phyloP scores from a whole-genome alignment of 2,113 vertebrate genomes.

The Ornithorhynchus anatinus region DNA sequence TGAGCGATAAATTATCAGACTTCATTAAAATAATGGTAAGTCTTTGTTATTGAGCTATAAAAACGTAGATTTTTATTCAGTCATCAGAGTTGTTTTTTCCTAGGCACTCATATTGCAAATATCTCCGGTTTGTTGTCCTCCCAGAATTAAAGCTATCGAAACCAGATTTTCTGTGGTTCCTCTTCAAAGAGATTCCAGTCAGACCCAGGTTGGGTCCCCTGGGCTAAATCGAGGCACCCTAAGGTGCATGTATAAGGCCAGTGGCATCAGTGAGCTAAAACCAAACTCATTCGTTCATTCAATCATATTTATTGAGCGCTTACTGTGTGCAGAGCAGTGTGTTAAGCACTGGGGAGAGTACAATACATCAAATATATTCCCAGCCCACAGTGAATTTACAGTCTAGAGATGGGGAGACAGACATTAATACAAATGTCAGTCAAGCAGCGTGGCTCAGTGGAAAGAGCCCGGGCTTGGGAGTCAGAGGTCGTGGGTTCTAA shows the following conservation, averaged over 20 bases:
- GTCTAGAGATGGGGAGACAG: too few species aligned
- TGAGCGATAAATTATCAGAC: neutral
- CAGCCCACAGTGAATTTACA: too few species aligned
- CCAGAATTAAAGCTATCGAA: neutral
- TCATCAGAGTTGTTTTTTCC: neutral
- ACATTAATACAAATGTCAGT: too few species aligned
- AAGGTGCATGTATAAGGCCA: too few species aligned
- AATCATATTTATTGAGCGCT: too few species aligned
- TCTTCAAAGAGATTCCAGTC: neutral
- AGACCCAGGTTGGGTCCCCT: neutral
- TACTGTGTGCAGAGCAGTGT: too few species aligned
- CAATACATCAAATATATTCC: too few species aligned
- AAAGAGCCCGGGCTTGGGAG: too few species aligned
- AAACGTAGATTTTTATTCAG: neutral
- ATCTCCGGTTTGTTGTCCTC: neutral
- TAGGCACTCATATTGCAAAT: neutral
- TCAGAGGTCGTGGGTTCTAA: too few species aligned
- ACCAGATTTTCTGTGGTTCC: neutral
- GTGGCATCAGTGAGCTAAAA: neutral
- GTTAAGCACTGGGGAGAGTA: too few species aligned
- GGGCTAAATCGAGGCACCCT: neutral
- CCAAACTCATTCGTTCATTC: neutral
- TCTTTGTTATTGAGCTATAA: slow-evolving; percentile 23
- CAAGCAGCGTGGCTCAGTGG: too few species aligned
- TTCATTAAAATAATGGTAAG: slow-evolving; percentile 9